These are phyloP conservation scores for Gadopsis marmoratus DNA, from an alignment of 2,797 vertebrate species.

Conservation along the genomic window DNA sequence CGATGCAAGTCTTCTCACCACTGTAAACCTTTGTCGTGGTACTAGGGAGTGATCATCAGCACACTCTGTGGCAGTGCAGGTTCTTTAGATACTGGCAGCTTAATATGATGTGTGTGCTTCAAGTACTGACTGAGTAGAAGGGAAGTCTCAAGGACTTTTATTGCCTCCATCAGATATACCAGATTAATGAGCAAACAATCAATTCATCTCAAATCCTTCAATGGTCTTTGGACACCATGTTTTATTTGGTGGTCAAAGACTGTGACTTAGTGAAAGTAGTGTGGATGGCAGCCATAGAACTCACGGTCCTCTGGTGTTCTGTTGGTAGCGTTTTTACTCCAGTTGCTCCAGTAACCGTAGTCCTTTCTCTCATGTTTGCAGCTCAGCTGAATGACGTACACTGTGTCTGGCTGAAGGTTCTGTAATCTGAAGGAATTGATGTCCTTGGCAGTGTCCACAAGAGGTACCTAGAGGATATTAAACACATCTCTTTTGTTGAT, in stretches of 20 bases:
- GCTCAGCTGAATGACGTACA: constrained; percentile 87
- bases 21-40: not conserved
- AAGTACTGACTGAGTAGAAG: not conserved
- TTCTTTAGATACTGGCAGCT: not conserved
- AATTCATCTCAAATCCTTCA: not conserved
- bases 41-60: not conserved
- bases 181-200: not conserved
- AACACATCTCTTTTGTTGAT: not conserved
- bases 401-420: constrained; percentile 85
- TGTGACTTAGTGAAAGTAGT: not conserved
- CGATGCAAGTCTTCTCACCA: not conserved
- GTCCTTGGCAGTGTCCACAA: constrained; percentile 72
- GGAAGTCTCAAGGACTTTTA: not conserved
- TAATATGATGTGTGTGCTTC: not conserved
- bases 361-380: constrained; percentile 74
- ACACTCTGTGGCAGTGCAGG: not conserved
- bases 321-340: constrained; percentile 85
- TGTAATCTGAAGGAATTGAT: constrained; percentile 90
- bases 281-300: constrained; percentile 58
- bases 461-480: constrained; percentile 84
- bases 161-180: not conserved
- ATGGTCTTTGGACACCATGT: not conserved
- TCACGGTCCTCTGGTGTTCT: constrained; percentile 89
- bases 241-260: not conserved
- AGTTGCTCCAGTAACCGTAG: constrained; percentile 90